Conservation (phyloP, 2,888 invertebrate genomes). For the Lasioglossum lativentre region DNA sequence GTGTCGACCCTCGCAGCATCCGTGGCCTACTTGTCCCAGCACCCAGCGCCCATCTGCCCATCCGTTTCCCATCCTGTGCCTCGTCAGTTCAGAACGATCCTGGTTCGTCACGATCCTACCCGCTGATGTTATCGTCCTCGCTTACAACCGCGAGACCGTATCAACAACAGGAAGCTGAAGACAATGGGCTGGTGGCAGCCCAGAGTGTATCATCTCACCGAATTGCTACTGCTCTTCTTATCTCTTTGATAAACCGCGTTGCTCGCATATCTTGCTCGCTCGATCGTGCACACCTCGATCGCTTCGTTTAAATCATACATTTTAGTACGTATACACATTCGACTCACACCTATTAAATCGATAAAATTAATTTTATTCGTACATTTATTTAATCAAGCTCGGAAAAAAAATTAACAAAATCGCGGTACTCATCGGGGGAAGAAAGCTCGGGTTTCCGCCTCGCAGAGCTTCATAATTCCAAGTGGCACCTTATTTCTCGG, state of each 20-base stretch:
- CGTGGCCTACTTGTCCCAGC: slow-evolving; percentile 36
- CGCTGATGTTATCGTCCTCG: slow-evolving; percentile 3
- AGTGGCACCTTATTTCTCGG: background rate
- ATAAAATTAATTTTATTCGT: background rate
- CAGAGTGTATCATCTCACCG: background rate
- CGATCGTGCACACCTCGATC: background rate
- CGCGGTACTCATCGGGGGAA: background rate
- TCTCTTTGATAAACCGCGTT: background rate
- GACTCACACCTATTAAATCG: background rate
- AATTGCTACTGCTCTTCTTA: background rate
- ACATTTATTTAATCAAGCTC: background rate
- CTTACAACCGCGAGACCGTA: slow-evolving; percentile 27
- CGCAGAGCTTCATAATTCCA: background rate
- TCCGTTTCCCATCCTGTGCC: slow-evolving; percentile 30
- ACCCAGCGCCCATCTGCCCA: slow-evolving; percentile 18
- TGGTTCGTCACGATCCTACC: slow-evolving; percentile 3
- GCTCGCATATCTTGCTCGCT: background rate
- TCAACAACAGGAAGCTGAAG: background rate
- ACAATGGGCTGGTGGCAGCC: background rate
- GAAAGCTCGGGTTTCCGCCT: background rate
- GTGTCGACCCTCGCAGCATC: slow-evolving; percentile 40
- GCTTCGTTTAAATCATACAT: background rate
- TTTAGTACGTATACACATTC: no score
- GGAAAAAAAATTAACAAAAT: background rate
- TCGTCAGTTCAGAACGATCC: slow-evolving; percentile 29